Evolutionary conservation across 2,888 invertebrate species (phyloP), one percentile per base, ranked within the genome.

Genomic region (Thymelicus acteon): DNA sequence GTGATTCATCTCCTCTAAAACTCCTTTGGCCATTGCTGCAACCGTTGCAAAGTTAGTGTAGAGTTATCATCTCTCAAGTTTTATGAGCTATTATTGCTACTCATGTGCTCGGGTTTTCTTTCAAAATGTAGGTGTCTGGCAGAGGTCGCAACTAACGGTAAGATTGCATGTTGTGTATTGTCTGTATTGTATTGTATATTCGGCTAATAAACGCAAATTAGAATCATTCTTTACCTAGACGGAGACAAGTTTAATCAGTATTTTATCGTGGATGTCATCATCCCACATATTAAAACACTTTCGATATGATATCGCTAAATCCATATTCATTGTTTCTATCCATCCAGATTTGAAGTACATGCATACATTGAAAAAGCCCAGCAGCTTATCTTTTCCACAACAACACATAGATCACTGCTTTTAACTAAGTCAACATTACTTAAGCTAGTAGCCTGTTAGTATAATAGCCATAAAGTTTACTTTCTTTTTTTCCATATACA

Each of bases 251-350:
- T 63, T 74, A 76, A 76, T 79, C 76, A 76, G 78, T 81, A 83
- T 83, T 83, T 84, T 85, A 83, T 79, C 80, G 81, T 77, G 76
- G 79, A 75, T 83, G 82, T 84, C 83, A 84, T 79, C 81, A 83
- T 82, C 80, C 80, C 72, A 79, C 73, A 75, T 79, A 77, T 80
- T 77, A 79, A 80, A 80, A 77, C 76, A 77, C 73, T 78, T 75
- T 75, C 73, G 85, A 87, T 88, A 87, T 75, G 80, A 75, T 88
- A 81, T 87, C 86, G 70, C 75, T 74, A 76, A 75, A 78, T 73
- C 76, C 75, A 79, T 80, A 80, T 82, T 81, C 85, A 87, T 85
- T 85, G 85, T 85, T 86, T 86, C 82, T 80, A 78, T 73, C 76
- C 79, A 75, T 76, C 76, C 75, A 74, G 71, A 74, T 72, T 71